Conservation (phyloP, 1,140 invertebrate species). For the Thalassaphorura encarpata region DNA sequence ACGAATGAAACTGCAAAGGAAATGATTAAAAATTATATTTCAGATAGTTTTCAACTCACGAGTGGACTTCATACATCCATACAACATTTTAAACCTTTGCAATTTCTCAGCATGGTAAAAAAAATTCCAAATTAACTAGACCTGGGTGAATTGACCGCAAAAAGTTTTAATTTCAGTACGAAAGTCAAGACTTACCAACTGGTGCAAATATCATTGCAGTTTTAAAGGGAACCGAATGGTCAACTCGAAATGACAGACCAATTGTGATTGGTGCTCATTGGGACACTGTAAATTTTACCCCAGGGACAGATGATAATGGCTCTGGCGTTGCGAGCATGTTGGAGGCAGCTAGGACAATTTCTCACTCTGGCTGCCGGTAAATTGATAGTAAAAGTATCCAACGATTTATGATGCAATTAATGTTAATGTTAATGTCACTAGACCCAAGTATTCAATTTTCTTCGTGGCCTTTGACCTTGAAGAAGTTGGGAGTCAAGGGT, state of each 20-base stretch:
- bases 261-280: conserved; percentile 41
- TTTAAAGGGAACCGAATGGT: conserved; percentile 36
- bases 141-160: no score
- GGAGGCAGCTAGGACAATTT: conserved; percentile 38
- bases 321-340: conserved; percentile 40
- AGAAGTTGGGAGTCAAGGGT: conserved; percentile 37
- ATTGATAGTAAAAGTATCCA: neutral
- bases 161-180: conserved; percentile 19
- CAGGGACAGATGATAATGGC: conserved; percentile 41
- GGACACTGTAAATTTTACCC: conserved; percentile 35
- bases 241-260: conserved; percentile 36
- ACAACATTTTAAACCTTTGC: conserved; percentile 31
- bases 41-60: conserved; percentile 27
- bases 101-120: conserved; percentile 30
- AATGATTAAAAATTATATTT: conserved; percentile 27
- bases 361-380: conserved; percentile 34
- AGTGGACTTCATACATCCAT: conserved; percentile 19
- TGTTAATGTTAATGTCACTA: neutral
- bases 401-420: neutral
- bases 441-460: conserved; percentile 37
- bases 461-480: conserved; percentile 43
- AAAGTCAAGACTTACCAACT: conserved; percentile 21
- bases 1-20: conserved; percentile 33
- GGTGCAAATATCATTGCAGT: conserved; percentile 40
- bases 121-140: neutral